Percentiles rank a stretch among this genome's conserved stretches.
Evolutionary conservation across 2,113 vertebrate species (phyloP).

Genomic region (Anguilla japonica): DNA sequence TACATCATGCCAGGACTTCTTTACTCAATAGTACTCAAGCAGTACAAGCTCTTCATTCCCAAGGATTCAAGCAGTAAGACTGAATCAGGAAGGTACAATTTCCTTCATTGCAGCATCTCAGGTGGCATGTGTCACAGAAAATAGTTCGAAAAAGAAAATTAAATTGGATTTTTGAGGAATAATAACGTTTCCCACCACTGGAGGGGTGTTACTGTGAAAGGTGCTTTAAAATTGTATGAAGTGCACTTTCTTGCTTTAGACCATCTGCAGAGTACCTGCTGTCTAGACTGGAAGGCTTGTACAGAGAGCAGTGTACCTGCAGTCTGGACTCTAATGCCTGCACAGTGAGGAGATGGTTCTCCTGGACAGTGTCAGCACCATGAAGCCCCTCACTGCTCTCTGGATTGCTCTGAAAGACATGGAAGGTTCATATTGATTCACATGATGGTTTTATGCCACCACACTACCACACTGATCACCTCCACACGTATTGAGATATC

Average conservation of each 20-base stretch:
- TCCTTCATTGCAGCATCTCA: no score
- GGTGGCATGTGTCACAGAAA: no score
- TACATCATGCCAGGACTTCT: no score
- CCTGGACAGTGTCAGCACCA: slow-evolving; percentile 54
- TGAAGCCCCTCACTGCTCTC: slow-evolving; percentile 36
- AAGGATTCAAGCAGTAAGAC: no score
- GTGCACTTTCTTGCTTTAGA: not conserved
- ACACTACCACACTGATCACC: not conserved
- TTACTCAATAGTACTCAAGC: no score
- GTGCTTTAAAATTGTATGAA: not conserved
- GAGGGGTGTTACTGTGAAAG: not conserved
- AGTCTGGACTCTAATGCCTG: slow-evolving; percentile 81
- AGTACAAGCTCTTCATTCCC: no score
- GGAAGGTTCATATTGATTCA: not conserved
- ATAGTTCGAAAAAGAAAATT: no score
- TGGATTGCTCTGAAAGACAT: slow-evolving; percentile 45
- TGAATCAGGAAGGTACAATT: no score
- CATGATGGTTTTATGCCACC: not conserved
- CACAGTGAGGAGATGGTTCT: slow-evolving; percentile 74
- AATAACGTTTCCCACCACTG: no score
- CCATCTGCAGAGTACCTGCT: not conserved
- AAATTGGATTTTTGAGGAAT: no score
- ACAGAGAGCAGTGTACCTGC: slow-evolving; percentile 66
- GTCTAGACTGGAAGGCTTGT: not conserved
- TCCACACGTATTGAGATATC: not conserved